Conservation (phyloP, 1,140 invertebrate genomes). For the Papilio helenus region DNA sequence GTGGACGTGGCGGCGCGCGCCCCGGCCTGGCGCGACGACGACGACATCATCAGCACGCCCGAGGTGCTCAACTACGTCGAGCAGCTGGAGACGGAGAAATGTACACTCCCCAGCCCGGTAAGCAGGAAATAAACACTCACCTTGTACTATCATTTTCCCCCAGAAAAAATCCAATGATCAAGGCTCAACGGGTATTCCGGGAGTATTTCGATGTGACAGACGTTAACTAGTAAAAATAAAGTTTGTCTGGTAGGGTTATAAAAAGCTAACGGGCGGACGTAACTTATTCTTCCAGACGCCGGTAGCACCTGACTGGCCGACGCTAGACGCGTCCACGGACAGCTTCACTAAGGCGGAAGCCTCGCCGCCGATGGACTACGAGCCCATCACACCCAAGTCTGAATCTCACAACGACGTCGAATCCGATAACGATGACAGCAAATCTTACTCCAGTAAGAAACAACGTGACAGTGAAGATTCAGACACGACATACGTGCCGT, state of each 20-base stretch:
- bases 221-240: not conserved
- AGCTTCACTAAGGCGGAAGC: constrained; percentile 49
- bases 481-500: constrained; percentile 72
- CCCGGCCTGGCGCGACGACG: constrained; percentile 48
- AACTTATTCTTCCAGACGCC: constrained; percentile 55
- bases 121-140: constrained; percentile 39
- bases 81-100: constrained; percentile 73
- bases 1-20: constrained; percentile 56
- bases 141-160: not conserved
- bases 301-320: constrained; percentile 42
- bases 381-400: constrained; percentile 70
- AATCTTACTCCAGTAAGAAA: constrained; percentile 54
- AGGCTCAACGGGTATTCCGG: not conserved
- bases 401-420: constrained; percentile 68
- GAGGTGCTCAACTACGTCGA: constrained; percentile 73
- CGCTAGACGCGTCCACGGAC: constrained; percentile 45
- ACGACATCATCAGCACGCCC: constrained; percentile 71
- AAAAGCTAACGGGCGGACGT: constrained; percentile 5
- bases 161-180: not conserved
- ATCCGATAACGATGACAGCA: constrained; percentile 65
- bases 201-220: not conserved
- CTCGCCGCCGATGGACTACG: constrained; percentile 60
- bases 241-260: not conserved
- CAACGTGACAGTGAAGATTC: constrained; percentile 73
- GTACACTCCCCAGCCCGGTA: constrained; percentile 54